A percentile compares a stretch with the other conserved stretches of the same genome.
Evolutionary conservation across 1,140 invertebrate species (phyloP).

Genomic region (Anagrus nilaparvatae): DNA sequence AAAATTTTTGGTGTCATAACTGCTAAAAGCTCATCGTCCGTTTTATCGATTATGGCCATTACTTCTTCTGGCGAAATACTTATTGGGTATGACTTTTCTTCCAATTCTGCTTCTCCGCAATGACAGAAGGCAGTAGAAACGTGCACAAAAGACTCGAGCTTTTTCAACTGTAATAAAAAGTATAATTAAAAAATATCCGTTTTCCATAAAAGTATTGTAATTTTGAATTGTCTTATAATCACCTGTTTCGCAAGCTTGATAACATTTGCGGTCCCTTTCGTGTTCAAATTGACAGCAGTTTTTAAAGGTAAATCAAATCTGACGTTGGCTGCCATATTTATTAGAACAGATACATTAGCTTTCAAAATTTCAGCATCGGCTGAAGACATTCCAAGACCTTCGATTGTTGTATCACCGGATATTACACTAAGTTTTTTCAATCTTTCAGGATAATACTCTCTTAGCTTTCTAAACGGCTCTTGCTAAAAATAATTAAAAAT

Average conservation of each 20-base stretch:
- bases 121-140: slow-evolving; percentile 77
- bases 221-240: neutral
- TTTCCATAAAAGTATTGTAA: neutral
- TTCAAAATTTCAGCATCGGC: slow-evolving; percentile 44
- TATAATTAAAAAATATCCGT: neutral
- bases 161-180: slow-evolving; percentile 21
- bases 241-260: slow-evolving; percentile 40
- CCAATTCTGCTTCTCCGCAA: slow-evolving; percentile 55
- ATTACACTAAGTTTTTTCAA: slow-evolving; percentile 38
- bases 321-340: slow-evolving; percentile 87
- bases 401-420: slow-evolving; percentile 34
- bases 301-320: slow-evolving; percentile 45
- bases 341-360: slow-evolving; percentile 64
- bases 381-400: slow-evolving; percentile 47
- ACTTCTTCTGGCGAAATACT: slow-evolving; percentile 60
- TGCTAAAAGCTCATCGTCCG: slow-evolving; percentile 60
- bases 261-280: slow-evolving; percentile 38
- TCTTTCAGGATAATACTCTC: slow-evolving; percentile 31
- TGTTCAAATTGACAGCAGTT: slow-evolving; percentile 42
- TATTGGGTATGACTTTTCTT: slow-evolving; percentile 57
- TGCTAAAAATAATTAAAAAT: slow-evolving; percentile 23
- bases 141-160: slow-evolving; percentile 51
- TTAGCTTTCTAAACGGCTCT: slow-evolving; percentile 43
- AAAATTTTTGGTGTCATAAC: slow-evolving; percentile 69
- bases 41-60: slow-evolving; percentile 67